phyloP scores from a whole-genome alignment of 1,140 invertebrate species.

The Limonius californicus region DNA sequence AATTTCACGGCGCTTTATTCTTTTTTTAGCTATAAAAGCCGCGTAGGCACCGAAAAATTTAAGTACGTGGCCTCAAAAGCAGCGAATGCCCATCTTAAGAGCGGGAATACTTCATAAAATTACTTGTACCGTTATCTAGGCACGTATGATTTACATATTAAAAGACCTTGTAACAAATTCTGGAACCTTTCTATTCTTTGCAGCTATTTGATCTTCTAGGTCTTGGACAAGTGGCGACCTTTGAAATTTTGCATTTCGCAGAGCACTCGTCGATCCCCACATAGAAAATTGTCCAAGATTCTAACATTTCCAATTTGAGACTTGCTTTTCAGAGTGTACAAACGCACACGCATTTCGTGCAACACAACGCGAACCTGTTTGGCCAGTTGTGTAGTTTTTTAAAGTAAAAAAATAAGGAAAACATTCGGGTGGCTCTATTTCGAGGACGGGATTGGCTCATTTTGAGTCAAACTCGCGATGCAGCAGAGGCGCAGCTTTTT shows the following conservation, averaged over 20 bases:
- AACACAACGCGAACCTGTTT: background rate
- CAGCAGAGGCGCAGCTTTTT: background rate
- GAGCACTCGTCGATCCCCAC: too few relatives aligned
- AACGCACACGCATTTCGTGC: background rate
- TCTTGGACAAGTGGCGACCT: background rate
- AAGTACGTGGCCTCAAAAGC: background rate
- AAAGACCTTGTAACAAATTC: constrained; percentile 7
- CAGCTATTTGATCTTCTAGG: background rate
- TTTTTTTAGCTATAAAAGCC: background rate
- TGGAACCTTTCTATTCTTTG: background rate
- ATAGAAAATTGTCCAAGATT: too few relatives aligned
- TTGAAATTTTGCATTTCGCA: background rate
- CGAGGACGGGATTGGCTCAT: background rate
- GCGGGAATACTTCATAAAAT: constrained; percentile 8
- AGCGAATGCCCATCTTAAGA: background rate
- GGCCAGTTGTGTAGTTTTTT: constrained; percentile 10
- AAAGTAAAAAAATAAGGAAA: constrained; percentile 6
- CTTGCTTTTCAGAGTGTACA: background rate
- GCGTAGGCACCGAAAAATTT: background rate
- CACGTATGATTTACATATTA: constrained; percentile 1
- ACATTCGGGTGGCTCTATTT: constrained; percentile 3
- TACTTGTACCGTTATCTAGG: constrained; percentile 3
- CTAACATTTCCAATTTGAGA: background rate
- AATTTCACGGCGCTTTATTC: background rate
- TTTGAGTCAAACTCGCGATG: background rate